phyloP scores from a whole-genome alignment of 2,797 vertebrate species.

The Allochrocebus solatus region DNA sequence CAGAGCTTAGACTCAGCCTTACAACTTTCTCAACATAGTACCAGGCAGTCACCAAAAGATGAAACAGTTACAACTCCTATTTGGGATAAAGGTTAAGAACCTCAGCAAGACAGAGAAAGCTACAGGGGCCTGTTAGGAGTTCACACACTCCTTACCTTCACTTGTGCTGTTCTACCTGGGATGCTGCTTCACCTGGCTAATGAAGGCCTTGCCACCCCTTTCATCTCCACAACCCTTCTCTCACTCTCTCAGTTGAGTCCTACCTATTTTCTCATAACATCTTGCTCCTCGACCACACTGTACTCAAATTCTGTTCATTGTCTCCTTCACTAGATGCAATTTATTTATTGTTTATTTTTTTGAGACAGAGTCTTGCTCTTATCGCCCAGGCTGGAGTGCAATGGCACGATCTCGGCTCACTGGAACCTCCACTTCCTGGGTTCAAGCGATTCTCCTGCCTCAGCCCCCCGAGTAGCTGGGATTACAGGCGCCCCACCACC shows the following conservation, averaged over 20 bases:
- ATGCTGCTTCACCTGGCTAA: not conserved
- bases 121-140: not conserved
- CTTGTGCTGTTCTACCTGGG: accelerated
- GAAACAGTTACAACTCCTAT: not conserved
- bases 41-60: not conserved
- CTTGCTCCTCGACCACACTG: not conserved
- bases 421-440: no score
- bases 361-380: no score
- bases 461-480: no score
- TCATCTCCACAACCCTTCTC: not conserved
- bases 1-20: not conserved
- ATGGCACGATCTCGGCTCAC: no score
- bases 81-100: not conserved
- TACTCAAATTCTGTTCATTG: not conserved
- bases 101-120: not conserved
- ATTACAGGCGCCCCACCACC: no score
- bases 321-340: not conserved
- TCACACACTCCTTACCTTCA: not conserved
- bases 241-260: not conserved
- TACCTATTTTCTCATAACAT: not conserved
- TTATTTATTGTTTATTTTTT: not conserved
- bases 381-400: no score
- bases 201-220: not conserved
- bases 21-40: not conserved
- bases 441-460: no score